These are phyloP conservation scores for Polydrusus pterygomalis DNA, from an alignment of 2,888 invertebrate species.

Conservation along the genomic window DNA sequence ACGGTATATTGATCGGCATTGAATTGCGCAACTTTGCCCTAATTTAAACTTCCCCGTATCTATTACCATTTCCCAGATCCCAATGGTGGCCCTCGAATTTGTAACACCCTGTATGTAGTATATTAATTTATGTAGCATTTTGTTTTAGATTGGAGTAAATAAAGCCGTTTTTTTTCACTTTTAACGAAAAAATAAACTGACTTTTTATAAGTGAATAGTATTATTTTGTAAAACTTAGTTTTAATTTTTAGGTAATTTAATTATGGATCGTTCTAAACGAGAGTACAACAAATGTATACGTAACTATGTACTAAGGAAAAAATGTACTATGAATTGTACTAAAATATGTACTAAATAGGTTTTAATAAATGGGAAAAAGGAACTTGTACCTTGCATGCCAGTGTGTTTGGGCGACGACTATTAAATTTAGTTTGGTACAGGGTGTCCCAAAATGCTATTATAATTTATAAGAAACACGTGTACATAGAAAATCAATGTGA, in stretches of 20 bases:
- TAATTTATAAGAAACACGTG: constrained; percentile 34
- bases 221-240: constrained; percentile 58
- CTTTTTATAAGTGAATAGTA: constrained; percentile 49
- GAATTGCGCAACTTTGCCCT: too few species aligned
- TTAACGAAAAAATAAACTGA: constrained; percentile 4
- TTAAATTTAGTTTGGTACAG: constrained; percentile 26
- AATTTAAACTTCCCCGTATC: too few species aligned
- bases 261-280: constrained; percentile 67
- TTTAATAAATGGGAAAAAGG: constrained; percentile 56
- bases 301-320: constrained; percentile 64
- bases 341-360: constrained; percentile 27
- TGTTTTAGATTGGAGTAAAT: too few species aligned
- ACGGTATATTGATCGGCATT: too few species aligned
- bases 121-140: too few species aligned
- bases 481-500: neutral
- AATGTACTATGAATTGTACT: constrained; percentile 26
- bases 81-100: too few species aligned
- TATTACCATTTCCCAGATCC: too few species aligned
- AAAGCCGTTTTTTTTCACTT: neutral
- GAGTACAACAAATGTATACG: constrained; percentile 72
- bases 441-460: constrained; percentile 57
- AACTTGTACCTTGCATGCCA: constrained; percentile 70
- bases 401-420: constrained; percentile 68
- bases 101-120: too few species aligned
- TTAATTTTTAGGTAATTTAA: constrained; percentile 56